Base-by-base conservation (phyloP, 2,797 vertebrate species). In the Podarcis lilfordi region DNA sequence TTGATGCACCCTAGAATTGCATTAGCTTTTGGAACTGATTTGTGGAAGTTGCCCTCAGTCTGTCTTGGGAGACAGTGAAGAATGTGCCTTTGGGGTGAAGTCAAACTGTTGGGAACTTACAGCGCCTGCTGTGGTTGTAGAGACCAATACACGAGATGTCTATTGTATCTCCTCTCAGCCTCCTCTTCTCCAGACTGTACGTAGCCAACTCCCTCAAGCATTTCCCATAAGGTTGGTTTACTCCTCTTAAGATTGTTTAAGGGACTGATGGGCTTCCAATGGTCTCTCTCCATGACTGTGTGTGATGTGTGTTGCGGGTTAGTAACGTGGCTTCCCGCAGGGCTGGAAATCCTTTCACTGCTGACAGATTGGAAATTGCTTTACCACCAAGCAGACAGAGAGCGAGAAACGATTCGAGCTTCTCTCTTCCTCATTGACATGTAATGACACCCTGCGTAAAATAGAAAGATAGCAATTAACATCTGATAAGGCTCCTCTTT, bases 341-440 rank as follows among this genome's bases (percentile, higher is more conserved):
- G 8, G 43, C 81, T 21, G 0, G 8, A 6, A 91, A 90, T 85
- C 64, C 5, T 90, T 91, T 94, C 87, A 59, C n/a, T 50, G 85
- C 69, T 92, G 93, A 92, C 91, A 89, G 92, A 95, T 92, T 25
- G 29, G 88, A 94, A 92, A 95, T 87, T 92, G 90, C 88, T 95
- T 94, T 93, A 89, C 93, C 86, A 92, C 94, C 77, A 84, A 93
- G 86, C 91, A 92, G 84, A 86, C 85, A 3, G 1, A 91, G 92
- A 92, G 91, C 86, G 89, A 79, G 80, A 88, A 92, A 91, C 92
- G 91, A 88, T 94, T 95, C 91, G 79, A 40, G 71, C 89, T 71
- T 82, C 87, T n/a, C 74, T 86, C 91, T 50, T 69, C 69, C 85
- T 82, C 79, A 72, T 72, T 93, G 90, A 89, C 82, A 19, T 45